A percentile compares a stretch with the other conserved stretches of the same genome.
These are phyloP conservation scores for Falco concolor DNA, from an alignment of 2,797 vertebrate genomes.

Conservation along the genomic window DNA sequence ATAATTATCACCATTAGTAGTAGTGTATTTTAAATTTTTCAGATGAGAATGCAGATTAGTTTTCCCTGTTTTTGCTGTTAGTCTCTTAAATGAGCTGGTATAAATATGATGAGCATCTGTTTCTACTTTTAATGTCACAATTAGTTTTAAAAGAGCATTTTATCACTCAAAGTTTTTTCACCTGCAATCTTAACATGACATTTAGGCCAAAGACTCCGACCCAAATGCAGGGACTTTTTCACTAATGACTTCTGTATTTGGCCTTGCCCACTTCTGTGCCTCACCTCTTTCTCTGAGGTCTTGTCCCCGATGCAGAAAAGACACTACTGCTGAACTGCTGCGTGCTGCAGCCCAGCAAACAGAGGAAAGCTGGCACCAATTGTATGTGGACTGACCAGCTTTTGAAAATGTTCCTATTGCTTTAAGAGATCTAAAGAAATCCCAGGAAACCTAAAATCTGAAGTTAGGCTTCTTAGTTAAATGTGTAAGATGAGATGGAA, in stretches of 20 bases:
- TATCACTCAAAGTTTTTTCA: neutral
- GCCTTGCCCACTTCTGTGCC: neutral
- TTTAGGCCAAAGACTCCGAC: neutral
- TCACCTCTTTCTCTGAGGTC: neutral
- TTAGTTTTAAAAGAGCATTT: neutral
- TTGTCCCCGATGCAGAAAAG: neutral
- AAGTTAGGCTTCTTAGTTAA: neutral
- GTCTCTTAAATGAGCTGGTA: neutral
- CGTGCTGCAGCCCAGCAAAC: neutral
- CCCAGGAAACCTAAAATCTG: neutral
- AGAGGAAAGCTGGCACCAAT: neutral
- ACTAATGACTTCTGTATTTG: neutral
- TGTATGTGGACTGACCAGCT: neutral
- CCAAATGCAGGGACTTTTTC: neutral
- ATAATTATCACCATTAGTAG: neutral
- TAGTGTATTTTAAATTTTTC: neutral
- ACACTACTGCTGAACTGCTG: neutral
- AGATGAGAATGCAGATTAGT: neutral
- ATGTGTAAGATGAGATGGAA: neutral
- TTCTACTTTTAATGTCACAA: neutral
- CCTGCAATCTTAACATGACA: neutral
- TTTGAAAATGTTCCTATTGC: neutral
- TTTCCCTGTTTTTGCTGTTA: neutral
- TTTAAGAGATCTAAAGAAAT: neutral
- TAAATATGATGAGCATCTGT: neutral